phyloP scores from a whole-genome alignment of 2,797 vertebrate species.

The Macrochelys suwanniensis region DNA sequence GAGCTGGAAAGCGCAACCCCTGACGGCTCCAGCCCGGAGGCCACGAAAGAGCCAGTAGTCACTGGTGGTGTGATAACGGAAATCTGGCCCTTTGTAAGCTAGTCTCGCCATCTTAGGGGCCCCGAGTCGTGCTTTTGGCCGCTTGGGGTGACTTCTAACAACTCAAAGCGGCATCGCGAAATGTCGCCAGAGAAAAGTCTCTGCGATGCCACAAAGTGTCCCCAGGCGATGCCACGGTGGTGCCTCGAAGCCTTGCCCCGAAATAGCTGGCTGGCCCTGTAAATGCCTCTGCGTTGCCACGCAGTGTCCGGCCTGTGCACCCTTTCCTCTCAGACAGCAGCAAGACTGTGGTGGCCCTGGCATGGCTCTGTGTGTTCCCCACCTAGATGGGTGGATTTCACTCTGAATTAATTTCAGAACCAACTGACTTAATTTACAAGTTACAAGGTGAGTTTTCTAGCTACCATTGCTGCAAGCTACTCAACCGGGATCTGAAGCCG shows the following conservation, averaged over 20 bases:
- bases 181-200: too few species aligned
- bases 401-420: not conserved
- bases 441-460: not conserved
- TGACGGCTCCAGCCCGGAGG: too few species aligned
- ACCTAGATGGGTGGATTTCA: not conserved
- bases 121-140: fast-evolving
- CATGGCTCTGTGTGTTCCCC: not conserved
- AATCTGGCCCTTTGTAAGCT: not conserved
- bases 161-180: not conserved
- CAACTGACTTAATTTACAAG: not conserved
- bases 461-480: not conserved
- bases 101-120: not conserved
- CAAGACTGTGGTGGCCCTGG: not conserved
- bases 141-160: not conserved
- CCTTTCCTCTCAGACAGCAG: not conserved
- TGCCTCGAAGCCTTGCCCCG: not conserved
- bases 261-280: too few species aligned
- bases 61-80: fast-evolving
- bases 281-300: not conserved
- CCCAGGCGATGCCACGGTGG: too few species aligned
- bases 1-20: too few species aligned
- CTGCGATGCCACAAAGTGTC: too few species aligned
- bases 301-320: too few species aligned
- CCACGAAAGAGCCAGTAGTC: not conserved
- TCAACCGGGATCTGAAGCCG: not conserved